These are phyloP conservation scores for Hypothenemus hampei DNA, from an alignment of 1,140 invertebrate species.

Conservation along the genomic window DNA sequence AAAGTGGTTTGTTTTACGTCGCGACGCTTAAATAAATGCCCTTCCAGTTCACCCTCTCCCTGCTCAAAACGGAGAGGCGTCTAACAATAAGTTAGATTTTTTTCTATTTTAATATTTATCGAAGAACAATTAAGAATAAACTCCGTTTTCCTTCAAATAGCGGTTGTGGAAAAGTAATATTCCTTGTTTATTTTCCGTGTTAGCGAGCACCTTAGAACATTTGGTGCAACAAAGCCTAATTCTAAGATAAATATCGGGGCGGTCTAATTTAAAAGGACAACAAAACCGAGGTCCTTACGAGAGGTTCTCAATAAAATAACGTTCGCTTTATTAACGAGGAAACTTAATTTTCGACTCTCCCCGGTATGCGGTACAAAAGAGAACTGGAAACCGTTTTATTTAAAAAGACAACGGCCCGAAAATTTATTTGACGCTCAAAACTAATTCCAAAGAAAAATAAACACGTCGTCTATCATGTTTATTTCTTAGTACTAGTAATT, in stretches of 20 bases:
- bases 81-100: no score
- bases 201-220: conserved; percentile 23
- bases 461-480: conserved; percentile 12
- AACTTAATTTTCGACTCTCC: no score
- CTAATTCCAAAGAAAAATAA: conserved; percentile 20
- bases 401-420: conserved; percentile 10
- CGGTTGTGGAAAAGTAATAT: no score
- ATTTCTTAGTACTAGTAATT: conserved; percentile 3
- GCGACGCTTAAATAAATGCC: neutral
- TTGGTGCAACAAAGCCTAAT: conserved; percentile 18
- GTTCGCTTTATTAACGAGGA: neutral
- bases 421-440: conserved; percentile 15
- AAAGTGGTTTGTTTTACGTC: conserved; percentile 3
- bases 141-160: no score
- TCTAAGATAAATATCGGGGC: conserved; percentile 11
- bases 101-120: no score
- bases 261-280: conserved; percentile 20
- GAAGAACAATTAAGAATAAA: no score
- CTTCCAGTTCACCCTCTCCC: no score
- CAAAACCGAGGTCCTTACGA: neutral
- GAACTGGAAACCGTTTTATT: neutral
- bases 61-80: no score
- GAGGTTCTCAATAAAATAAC: neutral
- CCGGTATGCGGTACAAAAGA: no score
- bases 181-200: conserved; percentile 20